These are phyloP conservation scores for Nomada ferruginata DNA, from an alignment of 2,888 invertebrate genomes.

Conservation along the genomic window DNA sequence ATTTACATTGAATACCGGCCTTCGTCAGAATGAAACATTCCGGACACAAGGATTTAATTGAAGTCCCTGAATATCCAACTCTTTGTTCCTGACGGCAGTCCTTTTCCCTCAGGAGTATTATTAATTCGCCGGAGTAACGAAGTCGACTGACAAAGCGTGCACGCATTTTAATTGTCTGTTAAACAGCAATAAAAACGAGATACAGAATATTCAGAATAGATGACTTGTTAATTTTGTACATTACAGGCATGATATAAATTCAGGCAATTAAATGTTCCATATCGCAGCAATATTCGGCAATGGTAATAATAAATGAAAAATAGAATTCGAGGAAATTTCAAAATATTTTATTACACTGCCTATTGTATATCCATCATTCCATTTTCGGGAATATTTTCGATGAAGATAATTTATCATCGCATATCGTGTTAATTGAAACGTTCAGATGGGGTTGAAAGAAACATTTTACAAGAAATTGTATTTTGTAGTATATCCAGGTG, in stretches of 20 bases:
- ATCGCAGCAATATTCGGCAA: too few relatives aligned
- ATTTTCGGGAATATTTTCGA: too few relatives aligned
- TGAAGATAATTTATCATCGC: neutral
- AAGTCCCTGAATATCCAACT: slow-evolving; percentile 12
- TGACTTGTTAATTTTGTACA: neutral
- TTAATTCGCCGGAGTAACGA: slow-evolving; percentile 10
- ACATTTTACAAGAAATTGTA: too few relatives aligned
- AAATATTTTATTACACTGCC: too few relatives aligned
- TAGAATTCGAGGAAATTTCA: too few relatives aligned
- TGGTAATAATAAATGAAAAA: too few relatives aligned
- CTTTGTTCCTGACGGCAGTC: neutral
- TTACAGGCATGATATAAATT: too few relatives aligned
- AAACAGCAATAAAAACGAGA: neutral
- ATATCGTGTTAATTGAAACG: neutral
- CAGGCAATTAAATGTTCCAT: too few relatives aligned
- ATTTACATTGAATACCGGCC: slow-evolving; percentile 42
- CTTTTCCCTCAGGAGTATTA: neutral
- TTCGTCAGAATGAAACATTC: slow-evolving; percentile 40
- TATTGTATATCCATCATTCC: too few relatives aligned
- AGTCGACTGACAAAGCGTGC: neutral
- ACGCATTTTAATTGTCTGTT: neutral
- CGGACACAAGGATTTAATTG: slow-evolving; percentile 46
- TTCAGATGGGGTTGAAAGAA: too few relatives aligned
- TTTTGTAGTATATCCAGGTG: too few relatives aligned
- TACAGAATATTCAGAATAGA: neutral